Evolutionary conservation across 2,113 vertebrate genomes (phyloP).

Genomic region (Calidris pugnax): DNA sequence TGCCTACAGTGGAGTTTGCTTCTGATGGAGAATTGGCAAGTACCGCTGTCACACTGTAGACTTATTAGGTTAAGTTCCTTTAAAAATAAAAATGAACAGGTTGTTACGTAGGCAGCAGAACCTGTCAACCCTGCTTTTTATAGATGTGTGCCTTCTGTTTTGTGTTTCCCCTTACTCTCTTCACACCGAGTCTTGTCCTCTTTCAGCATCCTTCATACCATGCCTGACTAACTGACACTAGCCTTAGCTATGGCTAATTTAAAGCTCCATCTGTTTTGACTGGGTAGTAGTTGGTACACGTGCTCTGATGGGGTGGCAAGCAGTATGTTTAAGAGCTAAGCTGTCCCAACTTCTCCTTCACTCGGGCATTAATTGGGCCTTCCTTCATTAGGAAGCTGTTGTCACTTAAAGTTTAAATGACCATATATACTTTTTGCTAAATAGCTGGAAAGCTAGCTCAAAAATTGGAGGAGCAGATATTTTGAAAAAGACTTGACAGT

Average conservation of each 20-base stretch:
- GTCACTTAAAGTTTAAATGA: neutral
- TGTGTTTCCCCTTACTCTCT: neutral
- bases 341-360: neutral
- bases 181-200: neutral
- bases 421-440: neutral
- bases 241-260: neutral
- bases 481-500: neutral
- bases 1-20: neutral
- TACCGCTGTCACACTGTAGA: neutral
- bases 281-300: neutral
- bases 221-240: neutral
- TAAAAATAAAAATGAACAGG: slow-evolving; percentile 13
- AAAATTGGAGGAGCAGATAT: neutral
- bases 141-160: slow-evolving; percentile 9
- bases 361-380: neutral
- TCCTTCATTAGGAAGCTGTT: neutral
- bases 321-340: neutral
- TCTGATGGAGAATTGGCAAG: neutral
- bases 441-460: neutral
- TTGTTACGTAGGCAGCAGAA: neutral
- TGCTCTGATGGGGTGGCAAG: neutral
- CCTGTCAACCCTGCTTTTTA: slow-evolving; percentile 6
- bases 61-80: neutral
- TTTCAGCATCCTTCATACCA: neutral
- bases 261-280: slow-evolving; percentile 9